Percentiles rank a stretch among this genome's conserved stretches.
Evolutionary conservation across 2,113 vertebrate genomes (phyloP).

Genomic region (Eleginops maclovinus): DNA sequence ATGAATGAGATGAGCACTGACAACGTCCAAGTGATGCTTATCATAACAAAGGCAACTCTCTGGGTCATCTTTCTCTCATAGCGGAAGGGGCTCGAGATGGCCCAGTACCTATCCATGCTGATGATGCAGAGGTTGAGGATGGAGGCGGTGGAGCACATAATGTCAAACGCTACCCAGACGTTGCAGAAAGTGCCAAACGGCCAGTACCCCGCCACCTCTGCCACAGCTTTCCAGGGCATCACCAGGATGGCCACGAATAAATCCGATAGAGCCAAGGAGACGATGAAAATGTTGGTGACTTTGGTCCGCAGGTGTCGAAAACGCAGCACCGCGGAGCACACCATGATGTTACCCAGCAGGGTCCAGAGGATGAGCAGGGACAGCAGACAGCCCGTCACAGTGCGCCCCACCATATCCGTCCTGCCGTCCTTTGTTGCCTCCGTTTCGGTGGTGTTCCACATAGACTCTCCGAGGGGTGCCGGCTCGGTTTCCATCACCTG

Average conservation of each 20-base stretch:
- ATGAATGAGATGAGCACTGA: conserved; percentile 96
- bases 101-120: conserved; percentile 97
- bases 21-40: conserved; percentile 90
- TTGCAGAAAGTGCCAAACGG: conserved; percentile 95
- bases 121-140: conserved; percentile 97
- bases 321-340: conserved; percentile 91
- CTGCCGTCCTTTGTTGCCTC: conserved; percentile 61
- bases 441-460: conserved; percentile 81
- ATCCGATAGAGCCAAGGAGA: conserved; percentile 93
- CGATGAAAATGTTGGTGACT: conserved; percentile 95
- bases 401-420: conserved; percentile 78
- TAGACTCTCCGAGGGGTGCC: conserved; percentile 71
- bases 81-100: conserved; percentile 94
- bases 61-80: conserved; percentile 97
- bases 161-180: conserved; percentile 97
- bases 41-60: conserved; percentile 89
- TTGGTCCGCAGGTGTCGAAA: conserved; percentile 91
- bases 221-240: conserved; percentile 97
- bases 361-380: conserved; percentile 93
- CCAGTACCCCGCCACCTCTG: conserved; percentile 95
- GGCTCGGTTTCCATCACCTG: conserved; percentile 66
- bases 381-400: conserved; percentile 88
- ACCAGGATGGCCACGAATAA: conserved; percentile 94
- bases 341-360: conserved; percentile 92
- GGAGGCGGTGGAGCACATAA: conserved; percentile 97